Evolutionary conservation across 1,140 invertebrate species (phyloP), one percentile per base, ranked within the genome.

Genomic region (Asbolus verrucosus): DNA sequence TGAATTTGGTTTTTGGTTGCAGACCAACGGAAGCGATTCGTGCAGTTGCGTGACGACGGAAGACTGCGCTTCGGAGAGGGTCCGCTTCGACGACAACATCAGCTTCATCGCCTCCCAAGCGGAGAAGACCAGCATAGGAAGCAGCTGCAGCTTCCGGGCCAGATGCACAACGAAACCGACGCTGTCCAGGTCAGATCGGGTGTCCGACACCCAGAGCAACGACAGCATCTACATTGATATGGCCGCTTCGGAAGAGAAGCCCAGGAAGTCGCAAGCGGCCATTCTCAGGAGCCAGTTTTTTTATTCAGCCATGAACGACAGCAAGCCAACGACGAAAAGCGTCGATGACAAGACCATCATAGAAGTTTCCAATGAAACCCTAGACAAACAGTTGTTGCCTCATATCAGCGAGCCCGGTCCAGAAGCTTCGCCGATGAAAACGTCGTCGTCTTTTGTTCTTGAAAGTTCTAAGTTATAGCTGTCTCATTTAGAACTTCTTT

Each of bases 11-110:
- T n/a, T n/a, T n/a, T n/a, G n/a, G n/a, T n/a, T n/a, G n/a, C 67
- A 80, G 78, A 63, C 72, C 43, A 73, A 69, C 41, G 77, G 77
- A 15, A 80, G 79, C 67, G 78, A 80, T 67, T 78, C 78, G 1
- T 78, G 77, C 60, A 78, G 79, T 61, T 81, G 76, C 62, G 69
- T 77, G 4, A 78, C 77, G 13, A 82, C 81, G 9, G 88, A 89
- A 68, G 88, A 89, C 67, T 85, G 84, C 50, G 83, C 81, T 3
- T 89, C 87, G 0, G 87, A 88, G 74, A 77, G 86, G 0, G 85
- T 87, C 1, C 81, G 85, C 24, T 87, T 87, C 69, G 86, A 87
- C 68, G 85, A 87, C 73, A 85, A 86, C 46, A 82, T 87, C 21
- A 79, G 77, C 65, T 79, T 78, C 38, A 79, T 78, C 14, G 73